phyloP scores from a whole-genome alignment of 2,888 invertebrate species.

The Trachelus troglodyta region DNA sequence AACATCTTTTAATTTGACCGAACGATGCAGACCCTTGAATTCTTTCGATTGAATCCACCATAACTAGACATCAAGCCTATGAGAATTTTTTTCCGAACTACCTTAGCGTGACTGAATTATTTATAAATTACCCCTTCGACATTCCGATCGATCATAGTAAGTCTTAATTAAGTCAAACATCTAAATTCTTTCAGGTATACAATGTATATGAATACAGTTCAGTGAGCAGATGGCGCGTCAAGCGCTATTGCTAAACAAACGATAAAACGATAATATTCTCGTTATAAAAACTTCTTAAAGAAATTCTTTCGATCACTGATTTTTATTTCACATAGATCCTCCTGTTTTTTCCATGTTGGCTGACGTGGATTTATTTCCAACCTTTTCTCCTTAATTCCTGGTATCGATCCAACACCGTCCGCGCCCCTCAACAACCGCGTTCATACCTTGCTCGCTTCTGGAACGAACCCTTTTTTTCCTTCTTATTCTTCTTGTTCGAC shows the following conservation, averaged over 20 bases:
- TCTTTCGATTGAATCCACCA: too few relatives aligned
- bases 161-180: background rate
- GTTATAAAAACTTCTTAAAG: background rate
- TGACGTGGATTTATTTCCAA: background rate
- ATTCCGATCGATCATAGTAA: background rate
- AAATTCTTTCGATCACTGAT: background rate
- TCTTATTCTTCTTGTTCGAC: background rate
- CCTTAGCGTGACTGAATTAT: background rate
- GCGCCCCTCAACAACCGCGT: background rate
- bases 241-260: background rate
- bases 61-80: too few relatives aligned
- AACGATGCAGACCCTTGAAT: too few relatives aligned
- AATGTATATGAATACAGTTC: background rate
- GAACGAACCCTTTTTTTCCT: background rate
- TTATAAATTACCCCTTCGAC: background rate
- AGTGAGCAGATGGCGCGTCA: background rate
- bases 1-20: too few relatives aligned
- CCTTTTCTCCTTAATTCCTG: background rate
- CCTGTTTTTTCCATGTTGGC: background rate
- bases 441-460: background rate
- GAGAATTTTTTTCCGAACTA: too few relatives aligned
- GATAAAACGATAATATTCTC: background rate
- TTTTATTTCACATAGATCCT: background rate
- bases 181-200: background rate
- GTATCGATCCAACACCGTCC: background rate